Conservation (phyloP, 2,797 vertebrate species). For the Lerista edwardsae region DNA sequence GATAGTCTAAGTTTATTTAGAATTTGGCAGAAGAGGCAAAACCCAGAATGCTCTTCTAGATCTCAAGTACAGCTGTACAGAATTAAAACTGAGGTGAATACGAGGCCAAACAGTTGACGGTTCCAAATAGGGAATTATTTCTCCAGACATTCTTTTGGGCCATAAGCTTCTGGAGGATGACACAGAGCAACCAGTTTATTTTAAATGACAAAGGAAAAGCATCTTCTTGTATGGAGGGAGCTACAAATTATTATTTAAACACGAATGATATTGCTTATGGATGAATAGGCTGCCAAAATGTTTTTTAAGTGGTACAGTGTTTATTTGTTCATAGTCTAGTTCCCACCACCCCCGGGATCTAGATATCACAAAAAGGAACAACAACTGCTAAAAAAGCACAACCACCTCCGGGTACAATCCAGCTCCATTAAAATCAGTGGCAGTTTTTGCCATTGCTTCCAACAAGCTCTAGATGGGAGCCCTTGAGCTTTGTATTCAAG, state of each 20-base stretch:
- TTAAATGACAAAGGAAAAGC: conserved; percentile 22
- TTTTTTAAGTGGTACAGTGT: conserved; percentile 30
- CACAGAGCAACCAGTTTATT: not conserved
- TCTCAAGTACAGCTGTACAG: conserved; percentile 13
- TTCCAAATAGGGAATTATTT: conserved; percentile 18
- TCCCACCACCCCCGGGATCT: conserved; percentile 50
- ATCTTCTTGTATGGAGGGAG: conserved; percentile 3
- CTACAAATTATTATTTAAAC: not conserved
- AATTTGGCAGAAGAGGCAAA: not conserved
- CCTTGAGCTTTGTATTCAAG: not conserved
- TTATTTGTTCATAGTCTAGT: not conserved
- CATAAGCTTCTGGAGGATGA: not conserved
- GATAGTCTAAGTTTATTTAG: not conserved
- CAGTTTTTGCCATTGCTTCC: not conserved
- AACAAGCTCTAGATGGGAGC: not conserved
- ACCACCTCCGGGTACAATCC: conserved; percentile 39
- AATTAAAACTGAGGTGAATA: conserved; percentile 26
- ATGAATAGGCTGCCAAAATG: not conserved
- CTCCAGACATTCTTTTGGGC: conserved; percentile 14
- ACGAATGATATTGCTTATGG: conserved; percentile 22
- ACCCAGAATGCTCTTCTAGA: not conserved
- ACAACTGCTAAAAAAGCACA: not conserved
- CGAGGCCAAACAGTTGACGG: not conserved
- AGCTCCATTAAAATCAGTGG: accelerated
- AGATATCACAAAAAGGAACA: conserved; percentile 7